Evolutionary conservation across 2,113 vertebrate genomes (phyloP).

Genomic region (Epinephelus fuscoguttatus): DNA sequence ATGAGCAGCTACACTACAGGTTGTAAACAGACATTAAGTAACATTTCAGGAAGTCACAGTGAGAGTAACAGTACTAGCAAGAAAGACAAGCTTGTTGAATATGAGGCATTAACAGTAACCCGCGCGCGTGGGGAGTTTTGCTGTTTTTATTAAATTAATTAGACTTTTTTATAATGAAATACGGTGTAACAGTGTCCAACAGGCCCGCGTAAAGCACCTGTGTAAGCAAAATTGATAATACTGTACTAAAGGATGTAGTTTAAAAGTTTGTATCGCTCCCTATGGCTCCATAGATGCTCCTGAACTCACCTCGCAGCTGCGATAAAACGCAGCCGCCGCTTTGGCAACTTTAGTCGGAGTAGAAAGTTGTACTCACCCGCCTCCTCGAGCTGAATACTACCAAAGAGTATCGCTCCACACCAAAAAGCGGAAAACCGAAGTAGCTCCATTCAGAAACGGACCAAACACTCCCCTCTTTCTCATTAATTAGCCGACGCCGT

Average conservation of each 20-base stretch:
- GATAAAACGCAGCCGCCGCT: not conserved
- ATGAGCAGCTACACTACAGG: not conserved
- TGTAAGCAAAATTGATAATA: not conserved
- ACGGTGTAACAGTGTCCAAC: too few species aligned
- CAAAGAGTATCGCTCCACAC: conserved; percentile 74
- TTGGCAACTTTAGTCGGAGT: conserved; percentile 1
- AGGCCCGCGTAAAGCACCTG: not conserved
- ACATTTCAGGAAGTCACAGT: not conserved
- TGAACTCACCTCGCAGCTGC: not conserved
- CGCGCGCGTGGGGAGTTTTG: not conserved
- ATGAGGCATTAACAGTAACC: not conserved
- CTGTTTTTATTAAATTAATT: not conserved
- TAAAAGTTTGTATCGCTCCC: not conserved
- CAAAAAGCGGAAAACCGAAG: conserved; percentile 79
- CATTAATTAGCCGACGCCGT: conserved; percentile 63
- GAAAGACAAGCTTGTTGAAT: not conserved
- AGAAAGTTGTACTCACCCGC: conserved; percentile 71
- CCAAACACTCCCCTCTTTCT: conserved; percentile 46
- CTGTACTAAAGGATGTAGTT: rapidly evolving
- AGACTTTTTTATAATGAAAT: not conserved
- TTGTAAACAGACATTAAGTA: not conserved
- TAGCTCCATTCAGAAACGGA: conserved; percentile 73
- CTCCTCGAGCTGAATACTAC: conserved; percentile 48
- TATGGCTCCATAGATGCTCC: not conserved
- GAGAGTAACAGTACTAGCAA: not conserved